phyloP scores from a whole-genome alignment of 2,888 invertebrate species.

The Tenthredo livida region DNA sequence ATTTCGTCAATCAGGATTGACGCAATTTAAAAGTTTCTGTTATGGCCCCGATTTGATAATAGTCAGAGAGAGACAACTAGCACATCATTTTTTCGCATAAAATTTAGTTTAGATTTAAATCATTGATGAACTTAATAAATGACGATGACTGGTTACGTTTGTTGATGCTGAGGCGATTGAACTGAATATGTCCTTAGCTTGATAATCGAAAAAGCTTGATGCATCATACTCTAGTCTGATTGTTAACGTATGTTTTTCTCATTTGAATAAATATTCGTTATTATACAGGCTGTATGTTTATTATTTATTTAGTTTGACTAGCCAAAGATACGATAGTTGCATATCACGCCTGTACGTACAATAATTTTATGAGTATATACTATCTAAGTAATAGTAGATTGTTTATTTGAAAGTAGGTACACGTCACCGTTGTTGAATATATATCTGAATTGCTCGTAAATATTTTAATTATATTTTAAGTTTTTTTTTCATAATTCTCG shows the following conservation, averaged over 20 bases:
- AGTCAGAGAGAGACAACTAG: no score
- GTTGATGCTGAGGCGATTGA: not conserved
- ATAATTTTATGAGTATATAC: not conserved
- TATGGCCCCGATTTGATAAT: not conserved
- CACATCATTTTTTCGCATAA: not conserved
- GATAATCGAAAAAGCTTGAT: not conserved
- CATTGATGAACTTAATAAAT: not conserved
- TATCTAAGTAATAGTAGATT: not conserved
- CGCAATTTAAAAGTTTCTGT: not conserved
- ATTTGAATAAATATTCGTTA: slow-evolving; percentile 14
- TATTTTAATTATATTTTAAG: not conserved
- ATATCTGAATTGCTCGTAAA: not conserved
- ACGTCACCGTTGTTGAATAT: not conserved
- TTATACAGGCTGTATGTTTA: slow-evolving; percentile 20
- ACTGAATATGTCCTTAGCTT: not conserved
- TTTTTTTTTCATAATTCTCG: not conserved
- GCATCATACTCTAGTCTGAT: slow-evolving; percentile 35
- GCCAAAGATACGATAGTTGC: slow-evolving; percentile 35
- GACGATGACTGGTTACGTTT: not conserved
- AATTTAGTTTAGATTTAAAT: not conserved
- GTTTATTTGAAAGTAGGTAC: not conserved
- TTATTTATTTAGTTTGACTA: slow-evolving; percentile 17
- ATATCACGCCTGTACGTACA: slow-evolving; percentile 27
- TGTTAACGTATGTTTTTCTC: not conserved
- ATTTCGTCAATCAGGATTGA: not conserved